These are phyloP conservation scores for Heliocidaris tuberculata DNA, from an alignment of 35 echinoderm and acorn worm species.

Conservation along the genomic window DNA sequence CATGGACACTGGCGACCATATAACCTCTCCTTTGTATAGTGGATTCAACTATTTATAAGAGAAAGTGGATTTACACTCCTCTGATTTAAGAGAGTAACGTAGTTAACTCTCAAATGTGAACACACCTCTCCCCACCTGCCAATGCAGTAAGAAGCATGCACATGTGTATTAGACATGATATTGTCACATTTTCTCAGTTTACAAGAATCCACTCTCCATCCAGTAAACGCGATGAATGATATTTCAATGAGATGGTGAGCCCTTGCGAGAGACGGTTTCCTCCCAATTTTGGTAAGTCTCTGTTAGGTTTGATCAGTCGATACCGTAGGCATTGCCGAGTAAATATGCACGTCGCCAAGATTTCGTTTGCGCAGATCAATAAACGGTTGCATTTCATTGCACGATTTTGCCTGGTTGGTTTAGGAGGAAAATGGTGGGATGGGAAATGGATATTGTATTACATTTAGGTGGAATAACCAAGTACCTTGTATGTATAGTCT, in stretches of 20 bases:
- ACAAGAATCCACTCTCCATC: not conserved
- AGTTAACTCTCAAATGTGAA: not conserved
- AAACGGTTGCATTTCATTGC: conserved; percentile 3
- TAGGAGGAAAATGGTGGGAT: not conserved
- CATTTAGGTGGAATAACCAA: not conserved
- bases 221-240: not conserved
- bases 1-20: no score
- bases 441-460: not conserved
- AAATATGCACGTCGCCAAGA: not conserved
- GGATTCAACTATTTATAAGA: no score
- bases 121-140: not conserved
- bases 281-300: not conserved
- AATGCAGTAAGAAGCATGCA: not conserved
- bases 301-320: not conserved
- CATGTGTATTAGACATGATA: not conserved
- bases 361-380: conserved; percentile 10
- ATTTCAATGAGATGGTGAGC: not conserved
- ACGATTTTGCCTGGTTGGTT: not conserved
- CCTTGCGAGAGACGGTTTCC: not conserved
- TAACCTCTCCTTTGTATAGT: no score
- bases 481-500: not conserved
- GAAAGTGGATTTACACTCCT: no score
- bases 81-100: no score
- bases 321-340: not conserved
- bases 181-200: not conserved